phyloP scores from a whole-genome alignment of 2,888 invertebrate species.

The Lumbricus terrestris region DNA sequence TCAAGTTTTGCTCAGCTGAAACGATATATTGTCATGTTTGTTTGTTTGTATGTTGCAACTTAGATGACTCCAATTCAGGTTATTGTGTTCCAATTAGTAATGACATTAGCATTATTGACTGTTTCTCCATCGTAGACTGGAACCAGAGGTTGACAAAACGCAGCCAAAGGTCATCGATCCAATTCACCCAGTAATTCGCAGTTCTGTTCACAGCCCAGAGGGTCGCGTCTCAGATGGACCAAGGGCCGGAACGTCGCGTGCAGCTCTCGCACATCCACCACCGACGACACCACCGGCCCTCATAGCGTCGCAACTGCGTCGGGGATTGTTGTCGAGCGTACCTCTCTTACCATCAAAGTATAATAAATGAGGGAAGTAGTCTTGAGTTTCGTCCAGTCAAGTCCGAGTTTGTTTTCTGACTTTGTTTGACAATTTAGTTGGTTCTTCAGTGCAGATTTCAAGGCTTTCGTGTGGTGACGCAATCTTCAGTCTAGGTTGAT shows the following conservation, averaged over 20 bases:
- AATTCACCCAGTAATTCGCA: conserved; percentile 24
- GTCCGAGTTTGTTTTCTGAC: not conserved
- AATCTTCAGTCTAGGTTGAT: not conserved
- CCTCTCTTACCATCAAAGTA: conserved; percentile 23
- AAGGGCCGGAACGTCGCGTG: conserved; percentile 16
- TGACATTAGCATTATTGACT: not conserved
- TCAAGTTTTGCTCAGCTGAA: not conserved
- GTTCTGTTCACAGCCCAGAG: conserved; percentile 21
- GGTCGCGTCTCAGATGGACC: not conserved
- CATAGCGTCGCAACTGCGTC: not conserved
- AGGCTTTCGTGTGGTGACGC: not conserved
- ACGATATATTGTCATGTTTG: not conserved
- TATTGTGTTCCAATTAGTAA: not conserved
- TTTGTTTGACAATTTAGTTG: conserved; percentile 8
- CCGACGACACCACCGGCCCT: not conserved
- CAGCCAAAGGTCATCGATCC: conserved; percentile 22
- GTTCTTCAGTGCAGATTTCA: not conserved
- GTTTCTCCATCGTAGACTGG: not conserved
- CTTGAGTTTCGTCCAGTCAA: not conserved
- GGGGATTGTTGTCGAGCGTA: conserved; percentile 26
- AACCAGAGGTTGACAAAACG: not conserved
- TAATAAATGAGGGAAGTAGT: conserved; percentile 8
- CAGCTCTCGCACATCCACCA: conserved; percentile 15
- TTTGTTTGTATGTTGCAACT: too few relatives aligned
- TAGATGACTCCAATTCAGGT: not conserved